These are phyloP conservation scores for Apus apus DNA, from an alignment of 2,113 vertebrate species.

Conservation along the genomic window DNA sequence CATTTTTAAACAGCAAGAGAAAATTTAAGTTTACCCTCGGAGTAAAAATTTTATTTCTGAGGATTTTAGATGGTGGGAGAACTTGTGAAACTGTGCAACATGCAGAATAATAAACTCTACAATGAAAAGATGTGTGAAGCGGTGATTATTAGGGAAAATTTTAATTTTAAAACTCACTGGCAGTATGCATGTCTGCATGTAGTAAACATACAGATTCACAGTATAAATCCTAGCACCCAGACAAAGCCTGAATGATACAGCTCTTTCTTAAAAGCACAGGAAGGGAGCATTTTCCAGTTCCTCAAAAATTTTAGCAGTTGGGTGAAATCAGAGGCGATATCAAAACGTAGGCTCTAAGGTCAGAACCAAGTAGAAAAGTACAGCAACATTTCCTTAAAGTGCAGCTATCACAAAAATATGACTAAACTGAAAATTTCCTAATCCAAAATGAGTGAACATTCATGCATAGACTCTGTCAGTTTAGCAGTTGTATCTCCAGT, in stretches of 20 bases:
- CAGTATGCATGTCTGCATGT: background rate
- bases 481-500: background rate
- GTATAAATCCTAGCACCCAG: background rate
- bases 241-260: background rate
- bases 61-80: background rate
- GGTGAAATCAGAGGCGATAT: background rate
- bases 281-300: background rate
- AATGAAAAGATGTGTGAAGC: background rate
- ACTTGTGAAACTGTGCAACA: background rate
- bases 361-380: background rate
- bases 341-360: background rate
- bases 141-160: background rate
- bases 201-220: background rate
- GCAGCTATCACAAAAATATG: background rate
- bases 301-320: background rate
- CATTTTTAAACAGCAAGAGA: background rate
- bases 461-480: background rate
- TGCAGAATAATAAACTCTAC: background rate
- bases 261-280: background rate
- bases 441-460: background rate
- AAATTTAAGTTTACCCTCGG: background rate
- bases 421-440: background rate
- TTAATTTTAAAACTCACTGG: background rate
- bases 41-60: background rate
- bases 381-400: background rate